Evolutionary conservation across 1,140 invertebrate species (phyloP), one percentile per base, ranked within the genome.

Genomic region (Drosophila miranda): DNA sequence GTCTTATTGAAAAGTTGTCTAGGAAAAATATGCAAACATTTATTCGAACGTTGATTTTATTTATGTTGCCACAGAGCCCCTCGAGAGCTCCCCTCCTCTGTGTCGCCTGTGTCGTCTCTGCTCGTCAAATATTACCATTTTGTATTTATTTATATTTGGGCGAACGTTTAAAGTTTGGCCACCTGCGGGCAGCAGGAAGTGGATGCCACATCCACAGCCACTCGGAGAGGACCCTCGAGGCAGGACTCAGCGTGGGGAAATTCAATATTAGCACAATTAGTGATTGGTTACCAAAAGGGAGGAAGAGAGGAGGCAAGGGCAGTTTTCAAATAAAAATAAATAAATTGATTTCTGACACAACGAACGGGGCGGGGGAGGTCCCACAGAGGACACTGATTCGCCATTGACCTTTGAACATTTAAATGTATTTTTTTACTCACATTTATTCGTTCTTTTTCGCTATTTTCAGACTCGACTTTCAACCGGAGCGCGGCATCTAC

Each of bases 401-500:
- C 58, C 41, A 30, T 44, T 50, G 44, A 44, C 11, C 28, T 71
- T 51, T 71, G 53, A 51, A 59, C 38, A 50, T 41, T n/a, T 0
- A 7, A 34, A 19, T 34, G 41, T n/a, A n/a, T 43, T 43, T 9
- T 0, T 11, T 1, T 38, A 13, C 34, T 5, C 3, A 38, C 9
- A 9, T 30, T 3, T 3, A 0, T 21, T 43, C 41, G 42, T 16
- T 21, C 3, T 8, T 21, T 38, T 21, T 28, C 21, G 0, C 49
- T 63, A 53, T 52, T 77, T 92, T 11, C 92, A 96, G 95, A 90
- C 92, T 96, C 69, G 95, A 95, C 78, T 95, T 94, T 89, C 93
- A 93, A 64, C 95, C 96, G 6, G 93, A 94, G 11, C 94, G 96
- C 54, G 97, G 97, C 13, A 94, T 95, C 30, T 98, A 97, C 92